A percentile compares a stretch with the other conserved stretches of the same genome.
These are phyloP conservation scores for human (Homo sapiens) DNA, from an alignment of 2,113 vertebrate genomes.

Conservation along the genomic window GRCh38 chr4:189845501-189846000, in stretches of 20 bases:
- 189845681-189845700: constrained; percentile 66
- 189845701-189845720: not conserved
- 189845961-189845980: constrained; percentile 53
- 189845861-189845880: not conserved
- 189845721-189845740: constrained; percentile 34
- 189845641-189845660: constrained; percentile 3
- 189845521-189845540: constrained; percentile 71
- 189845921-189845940: constrained; percentile 47
- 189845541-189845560: constrained; percentile 43
- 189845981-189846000: constrained; percentile 36
- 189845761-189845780: constrained; percentile 55
- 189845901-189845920: constrained; percentile 63
- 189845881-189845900: constrained; percentile 24
- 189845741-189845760: constrained; percentile 72
- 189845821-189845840: constrained; percentile 15
- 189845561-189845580: constrained; percentile 62
- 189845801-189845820: constrained; percentile 31
- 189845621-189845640: constrained; percentile 46
- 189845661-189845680: constrained; percentile 41
- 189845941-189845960: constrained; percentile 48
- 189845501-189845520: constrained; percentile 52
- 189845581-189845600: constrained; percentile 12
- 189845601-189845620: constrained; percentile 41
- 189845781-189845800: constrained; percentile 64
- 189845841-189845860: constrained; percentile 21